Evolutionary conservation across 2,113 vertebrate species (phyloP).

Genomic region (Hyaena hyaena): DNA sequence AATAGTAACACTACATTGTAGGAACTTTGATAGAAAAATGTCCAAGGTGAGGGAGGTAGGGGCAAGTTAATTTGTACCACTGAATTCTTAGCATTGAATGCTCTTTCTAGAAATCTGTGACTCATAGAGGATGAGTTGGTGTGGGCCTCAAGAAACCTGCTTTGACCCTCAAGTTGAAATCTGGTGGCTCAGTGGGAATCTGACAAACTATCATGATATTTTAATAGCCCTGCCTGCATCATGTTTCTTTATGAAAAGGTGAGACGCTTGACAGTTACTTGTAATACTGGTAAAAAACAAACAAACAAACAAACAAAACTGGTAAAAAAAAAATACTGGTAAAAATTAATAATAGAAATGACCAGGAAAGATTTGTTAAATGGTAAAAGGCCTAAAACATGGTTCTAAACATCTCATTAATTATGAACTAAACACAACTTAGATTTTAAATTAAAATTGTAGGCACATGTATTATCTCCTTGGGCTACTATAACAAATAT

Average conservation of each 20-base stretch:
- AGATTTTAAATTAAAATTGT: background rate
- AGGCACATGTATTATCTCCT: background rate
- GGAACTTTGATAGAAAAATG: background rate
- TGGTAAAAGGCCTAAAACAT: background rate
- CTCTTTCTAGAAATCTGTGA: background rate
- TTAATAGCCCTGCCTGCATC: background rate
- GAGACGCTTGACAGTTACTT: background rate
- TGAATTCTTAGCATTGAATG: background rate
- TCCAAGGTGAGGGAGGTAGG: background rate
- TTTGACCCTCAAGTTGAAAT: background rate
- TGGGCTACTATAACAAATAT: background rate
- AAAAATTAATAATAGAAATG: slow-evolving; percentile 11
- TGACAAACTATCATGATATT: background rate
- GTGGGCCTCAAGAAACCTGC: background rate
- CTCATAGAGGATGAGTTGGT: background rate
- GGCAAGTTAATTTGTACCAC: background rate
- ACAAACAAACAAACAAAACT: too few relatives aligned
- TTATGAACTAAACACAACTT: background rate
- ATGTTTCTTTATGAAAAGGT: background rate
- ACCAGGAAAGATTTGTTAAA: background rate
- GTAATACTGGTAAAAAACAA: background rate
- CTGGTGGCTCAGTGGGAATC: background rate
- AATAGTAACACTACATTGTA: background rate
- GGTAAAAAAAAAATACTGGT: background rate
- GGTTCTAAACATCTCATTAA: background rate